Evolutionary conservation across 2,797 vertebrate genomes (phyloP), one percentile per base, ranked within the genome.

Genomic region (Nannoperca obscura): DNA sequence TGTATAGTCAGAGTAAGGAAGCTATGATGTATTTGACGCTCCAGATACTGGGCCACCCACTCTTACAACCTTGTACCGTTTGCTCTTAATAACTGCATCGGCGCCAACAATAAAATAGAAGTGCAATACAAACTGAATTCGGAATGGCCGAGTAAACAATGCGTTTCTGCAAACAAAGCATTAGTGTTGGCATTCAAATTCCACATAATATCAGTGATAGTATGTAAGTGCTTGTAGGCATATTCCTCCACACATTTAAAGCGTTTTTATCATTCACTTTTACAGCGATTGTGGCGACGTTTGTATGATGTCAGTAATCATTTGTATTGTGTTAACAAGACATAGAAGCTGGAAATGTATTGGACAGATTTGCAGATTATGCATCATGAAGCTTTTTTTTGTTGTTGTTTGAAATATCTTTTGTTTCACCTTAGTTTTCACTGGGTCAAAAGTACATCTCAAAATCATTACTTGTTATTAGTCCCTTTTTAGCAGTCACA

Each of bases 61-160:
- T 42, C 13, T 17, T 71, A 40, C n/a, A 71, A 55, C 36, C 58
- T 36, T 78, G 22, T 34, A 38, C 42, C 63, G 9, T 32, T 67
- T 71, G 46, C 27, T 34, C 22, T 60, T 52, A 34, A 69, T 78
- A 54, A 58, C 5, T 40, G 17, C 27, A 62, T 40, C 17, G 49
- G 10, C 20, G 13, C 44, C 14, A 17, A 5, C 6, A 47, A 60
- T 24, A 34, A 14, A 40, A 4, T 20, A 55, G 19, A 57, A 61
- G 73, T 7, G 58, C 15, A 69, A 8, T 22, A 32, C 9, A 38
- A 17, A 1, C 17, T 47, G 10, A 57, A 40, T 60, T 69, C 19
- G 52, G 7, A 22, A 14, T 55, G 8, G 10, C 3, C 47, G 12
- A 30, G 2, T 49, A 10, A 5, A 32, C 2, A 7, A 2, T 32